phyloP scores from a whole-genome alignment of 2,113 vertebrate genomes.

The Cranoglanis bouderius region DNA sequence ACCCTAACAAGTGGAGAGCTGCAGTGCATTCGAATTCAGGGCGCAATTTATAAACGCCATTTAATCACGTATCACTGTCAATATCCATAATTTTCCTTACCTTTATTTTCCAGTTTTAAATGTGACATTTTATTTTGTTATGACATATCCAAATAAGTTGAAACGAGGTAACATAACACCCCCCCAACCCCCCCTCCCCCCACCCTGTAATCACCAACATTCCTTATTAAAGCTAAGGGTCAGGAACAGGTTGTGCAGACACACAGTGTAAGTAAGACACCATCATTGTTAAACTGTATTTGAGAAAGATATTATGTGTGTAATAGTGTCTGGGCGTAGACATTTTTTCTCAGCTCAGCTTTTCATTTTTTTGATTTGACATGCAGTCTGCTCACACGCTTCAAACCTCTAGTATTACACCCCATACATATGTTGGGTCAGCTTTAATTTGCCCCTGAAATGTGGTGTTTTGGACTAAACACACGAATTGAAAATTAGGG shows the following conservation, averaged over 20 bases:
- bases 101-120: background rate
- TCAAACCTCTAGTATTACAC: conserved; percentile 37
- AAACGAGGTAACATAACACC: conserved; percentile 58
- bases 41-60: background rate
- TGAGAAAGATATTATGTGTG: conserved; percentile 81
- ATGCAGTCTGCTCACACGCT: conserved; percentile 62
- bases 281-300: conserved; percentile 75
- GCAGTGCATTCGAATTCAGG: background rate
- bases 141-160: conserved; percentile 64
- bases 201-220: conserved; percentile 34
- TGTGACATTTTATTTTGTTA: conserved; percentile 61
- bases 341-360: conserved; percentile 76
- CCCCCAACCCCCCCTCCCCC: no score
- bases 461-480: conserved; percentile 7
- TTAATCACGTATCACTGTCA: background rate
- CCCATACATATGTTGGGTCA: conserved; percentile 34
- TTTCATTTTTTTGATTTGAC: conserved; percentile 71
- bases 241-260: conserved; percentile 62
- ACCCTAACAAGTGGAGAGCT: conserved; percentile 39
- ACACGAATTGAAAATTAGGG: conserved; percentile 24
- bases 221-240: conserved; percentile 64
- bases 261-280: conserved; percentile 61
- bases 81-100: background rate
- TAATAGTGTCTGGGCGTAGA: conserved; percentile 79
- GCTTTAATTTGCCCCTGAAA: conserved; percentile 37